Conservation (phyloP, 2,888 invertebrate species). For the Apomyelois bistriatella region DNA sequence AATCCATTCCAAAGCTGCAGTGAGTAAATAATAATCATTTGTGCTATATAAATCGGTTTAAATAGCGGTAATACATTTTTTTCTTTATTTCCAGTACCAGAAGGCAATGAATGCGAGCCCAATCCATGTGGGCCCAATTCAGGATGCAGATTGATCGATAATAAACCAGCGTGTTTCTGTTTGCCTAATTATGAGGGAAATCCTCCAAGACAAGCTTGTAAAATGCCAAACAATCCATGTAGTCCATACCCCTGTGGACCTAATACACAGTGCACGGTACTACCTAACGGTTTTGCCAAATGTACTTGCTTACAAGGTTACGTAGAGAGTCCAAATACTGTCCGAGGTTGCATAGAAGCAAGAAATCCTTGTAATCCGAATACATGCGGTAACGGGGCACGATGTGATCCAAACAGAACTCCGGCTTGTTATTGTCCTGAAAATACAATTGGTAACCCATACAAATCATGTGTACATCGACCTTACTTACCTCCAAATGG, state of each 20-base stretch:
- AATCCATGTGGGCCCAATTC: constrained; percentile 92
- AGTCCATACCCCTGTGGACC: constrained; percentile 93
- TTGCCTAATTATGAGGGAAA: constrained; percentile 92
- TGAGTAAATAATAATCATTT: constrained; percentile 77
- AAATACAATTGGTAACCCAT: constrained; percentile 90
- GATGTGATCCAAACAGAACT: constrained; percentile 87
- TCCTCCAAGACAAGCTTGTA: constrained; percentile 86
- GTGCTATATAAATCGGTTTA: no score
- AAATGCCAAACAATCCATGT: constrained; percentile 88
- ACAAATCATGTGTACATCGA: constrained; percentile 84
- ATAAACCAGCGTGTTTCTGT: constrained; percentile 91
- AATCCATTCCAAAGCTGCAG: constrained; percentile 95
- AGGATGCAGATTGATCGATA: constrained; percentile 87
- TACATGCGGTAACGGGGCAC: constrained; percentile 88
- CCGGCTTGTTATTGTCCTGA: constrained; percentile 94
- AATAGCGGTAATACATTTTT: no score
- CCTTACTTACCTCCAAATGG: constrained; percentile 76
- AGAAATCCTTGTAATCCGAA: constrained; percentile 91
- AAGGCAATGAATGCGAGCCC: constrained; percentile 90
- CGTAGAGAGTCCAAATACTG: constrained; percentile 92
- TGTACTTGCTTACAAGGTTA: constrained; percentile 92
- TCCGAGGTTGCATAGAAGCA: constrained; percentile 90
- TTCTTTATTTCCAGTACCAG: constrained; percentile 84
- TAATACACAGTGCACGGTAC: constrained; percentile 90
- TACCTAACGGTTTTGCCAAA: constrained; percentile 90